Percentiles rank a stretch among this genome's conserved stretches.
These are phyloP conservation scores for Cheumatopsyche charites DNA, from an alignment of 1,140 invertebrate genomes.

Conservation along the genomic window DNA sequence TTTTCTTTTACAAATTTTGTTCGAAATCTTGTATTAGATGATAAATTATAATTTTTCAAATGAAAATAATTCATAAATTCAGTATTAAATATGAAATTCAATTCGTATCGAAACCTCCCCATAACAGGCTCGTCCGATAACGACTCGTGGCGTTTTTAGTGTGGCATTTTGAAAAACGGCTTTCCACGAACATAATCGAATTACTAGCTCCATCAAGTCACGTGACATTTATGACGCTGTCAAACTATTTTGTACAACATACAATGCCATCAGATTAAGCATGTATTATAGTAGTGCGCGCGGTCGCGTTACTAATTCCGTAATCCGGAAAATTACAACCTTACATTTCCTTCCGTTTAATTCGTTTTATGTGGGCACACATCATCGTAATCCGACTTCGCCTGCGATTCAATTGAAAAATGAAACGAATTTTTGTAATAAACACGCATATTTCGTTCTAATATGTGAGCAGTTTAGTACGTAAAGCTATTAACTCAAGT, in stretches of 20 bases:
- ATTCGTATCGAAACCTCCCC: too few relatives aligned
- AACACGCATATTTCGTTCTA: too few relatives aligned
- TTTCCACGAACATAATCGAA: constrained; percentile 9
- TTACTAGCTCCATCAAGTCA: constrained; percentile 10
- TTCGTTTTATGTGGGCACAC: constrained; percentile 2
- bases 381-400: not conserved
- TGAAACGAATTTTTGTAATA: too few relatives aligned
- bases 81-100: too few relatives aligned
- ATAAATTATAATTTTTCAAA: too few relatives aligned
- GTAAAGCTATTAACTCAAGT: too few relatives aligned
- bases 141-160: not conserved
- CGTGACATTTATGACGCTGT: constrained; percentile 21
- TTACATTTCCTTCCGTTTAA: constrained; percentile 5
- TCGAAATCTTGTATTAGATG: too few relatives aligned
- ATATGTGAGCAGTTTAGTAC: too few relatives aligned
- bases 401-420: too few relatives aligned
- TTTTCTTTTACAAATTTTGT: too few relatives aligned
- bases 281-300: not conserved
- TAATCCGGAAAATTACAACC: constrained; percentile 16
- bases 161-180: not conserved
- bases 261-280: not conserved
- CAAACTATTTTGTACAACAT: constrained; percentile 13
- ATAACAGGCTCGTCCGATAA: too few relatives aligned
- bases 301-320: constrained; percentile 7
- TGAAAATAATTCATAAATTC: too few relatives aligned